Conservation (phyloP, 1,140 invertebrate genomes). For the Drosophila mauritiana region DNA sequence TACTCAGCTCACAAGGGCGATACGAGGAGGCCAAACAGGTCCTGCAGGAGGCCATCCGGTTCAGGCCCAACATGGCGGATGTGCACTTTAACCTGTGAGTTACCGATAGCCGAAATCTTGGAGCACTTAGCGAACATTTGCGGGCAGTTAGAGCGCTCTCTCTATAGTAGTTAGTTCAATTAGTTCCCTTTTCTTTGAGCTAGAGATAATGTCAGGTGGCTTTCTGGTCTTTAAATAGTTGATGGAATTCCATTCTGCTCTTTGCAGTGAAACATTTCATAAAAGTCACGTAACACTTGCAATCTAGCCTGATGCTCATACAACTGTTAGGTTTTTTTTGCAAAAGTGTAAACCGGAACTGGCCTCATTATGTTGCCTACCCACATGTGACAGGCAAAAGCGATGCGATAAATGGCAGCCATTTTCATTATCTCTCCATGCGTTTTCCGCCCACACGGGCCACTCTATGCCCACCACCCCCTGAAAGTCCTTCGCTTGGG, state of each 20-base stretch:
- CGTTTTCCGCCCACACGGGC: conserved; percentile 25
- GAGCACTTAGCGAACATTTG: conserved; percentile 13
- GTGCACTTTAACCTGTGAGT: conserved; percentile 99
- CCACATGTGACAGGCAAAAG: conserved; percentile 33
- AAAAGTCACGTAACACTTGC: neutral
- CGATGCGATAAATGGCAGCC: conserved; percentile 51
- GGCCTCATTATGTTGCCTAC: conserved; percentile 12
- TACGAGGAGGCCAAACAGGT: conserved; percentile 94
- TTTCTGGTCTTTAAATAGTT: too few relatives aligned
- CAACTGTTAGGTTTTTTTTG: conserved; percentile 15
- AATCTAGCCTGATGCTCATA: neutral
- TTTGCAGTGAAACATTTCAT: neutral
- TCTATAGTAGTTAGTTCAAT: neutral
- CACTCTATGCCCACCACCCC: neutral
- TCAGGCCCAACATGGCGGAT: conserved; percentile 97
- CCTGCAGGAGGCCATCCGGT: conserved; percentile 93
- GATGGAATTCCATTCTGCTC: too few relatives aligned
- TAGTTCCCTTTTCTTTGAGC: too few relatives aligned
- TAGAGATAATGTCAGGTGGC: too few relatives aligned
- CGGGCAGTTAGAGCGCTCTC: neutral
- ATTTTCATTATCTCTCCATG: conserved; percentile 66
- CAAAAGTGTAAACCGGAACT: conserved; percentile 8
- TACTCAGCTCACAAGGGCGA: conserved; percentile 93
- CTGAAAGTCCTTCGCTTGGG: conserved; percentile 17
- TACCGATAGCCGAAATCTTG: conserved; percentile 42